phyloP scores from a whole-genome alignment of 2,113 vertebrate genomes.

The Pungitius pungitius region DNA sequence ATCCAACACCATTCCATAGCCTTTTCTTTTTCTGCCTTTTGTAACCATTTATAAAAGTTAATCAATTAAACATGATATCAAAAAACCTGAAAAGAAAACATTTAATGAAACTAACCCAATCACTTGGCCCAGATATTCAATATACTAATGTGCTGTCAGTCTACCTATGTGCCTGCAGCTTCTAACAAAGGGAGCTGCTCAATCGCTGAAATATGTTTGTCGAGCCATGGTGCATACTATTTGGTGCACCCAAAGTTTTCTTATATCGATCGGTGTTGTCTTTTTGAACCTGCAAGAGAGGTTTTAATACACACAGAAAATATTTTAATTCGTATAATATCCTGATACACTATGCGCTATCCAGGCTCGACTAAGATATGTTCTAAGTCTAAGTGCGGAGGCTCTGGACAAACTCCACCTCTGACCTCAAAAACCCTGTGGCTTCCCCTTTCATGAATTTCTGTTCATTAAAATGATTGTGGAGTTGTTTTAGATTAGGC shows the following conservation, averaged over 20 bases:
- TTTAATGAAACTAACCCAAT: background rate
- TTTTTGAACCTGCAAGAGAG: background rate
- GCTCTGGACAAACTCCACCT: slow-evolving; percentile 43
- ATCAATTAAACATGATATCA: background rate
- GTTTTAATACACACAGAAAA: slow-evolving; percentile 30
- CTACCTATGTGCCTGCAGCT: slow-evolving; percentile 1
- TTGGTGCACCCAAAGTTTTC: slow-evolving; percentile 33
- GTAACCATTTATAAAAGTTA: background rate
- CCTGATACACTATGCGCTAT: background rate
- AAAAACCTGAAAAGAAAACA: background rate
- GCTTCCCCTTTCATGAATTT: slow-evolving; percentile 15
- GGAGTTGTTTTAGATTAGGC: slow-evolving; percentile 30
- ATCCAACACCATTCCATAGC: background rate
- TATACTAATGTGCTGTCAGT: slow-evolving; percentile 22
- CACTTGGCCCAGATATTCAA: background rate
- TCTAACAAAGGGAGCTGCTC: slow-evolving; percentile 26
- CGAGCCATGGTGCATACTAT: slow-evolving; percentile 41
- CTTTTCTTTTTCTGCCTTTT: background rate
- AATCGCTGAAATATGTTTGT: slow-evolving; percentile 40
- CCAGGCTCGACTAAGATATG: slow-evolving; percentile 20
- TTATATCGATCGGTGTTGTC: slow-evolving; percentile 16
- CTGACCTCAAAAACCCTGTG: background rate
- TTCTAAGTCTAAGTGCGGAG: slow-evolving; percentile 37
- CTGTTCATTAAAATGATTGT: slow-evolving; percentile 19
- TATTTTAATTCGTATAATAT: slow-evolving; percentile 43